Conservation (phyloP, 2,797 vertebrate species). For the Lagodon rhomboides region DNA sequence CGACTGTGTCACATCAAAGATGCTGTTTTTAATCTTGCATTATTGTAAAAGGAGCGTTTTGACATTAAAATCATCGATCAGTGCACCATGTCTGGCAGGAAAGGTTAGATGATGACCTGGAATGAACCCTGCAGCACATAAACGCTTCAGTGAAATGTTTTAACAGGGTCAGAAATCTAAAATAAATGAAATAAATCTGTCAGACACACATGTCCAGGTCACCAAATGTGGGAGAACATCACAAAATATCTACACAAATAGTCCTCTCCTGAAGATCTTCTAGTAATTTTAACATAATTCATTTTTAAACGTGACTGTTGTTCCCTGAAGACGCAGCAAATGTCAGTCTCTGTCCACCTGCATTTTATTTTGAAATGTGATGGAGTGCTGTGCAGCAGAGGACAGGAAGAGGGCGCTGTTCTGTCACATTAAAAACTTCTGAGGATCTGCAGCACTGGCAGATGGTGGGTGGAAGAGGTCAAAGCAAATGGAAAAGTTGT, state of each 20-base stretch:
- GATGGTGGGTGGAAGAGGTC: not conserved
- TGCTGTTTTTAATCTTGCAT: not conserved
- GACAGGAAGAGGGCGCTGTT: conserved; percentile 21
- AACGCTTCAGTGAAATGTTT: not conserved
- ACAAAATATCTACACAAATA: not conserved
- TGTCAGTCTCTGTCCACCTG: not conserved
- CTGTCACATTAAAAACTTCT: too few relatives aligned
- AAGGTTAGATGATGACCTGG: not conserved
- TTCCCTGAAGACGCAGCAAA: not conserved
- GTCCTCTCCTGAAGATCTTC: not conserved
- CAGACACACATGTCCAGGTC: not conserved
- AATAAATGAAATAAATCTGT: not conserved
- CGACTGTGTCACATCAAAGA: not conserved
- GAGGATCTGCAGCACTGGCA: too few relatives aligned
- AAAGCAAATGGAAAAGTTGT: not conserved
- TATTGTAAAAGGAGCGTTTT: not conserved
- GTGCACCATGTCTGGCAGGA: not conserved
- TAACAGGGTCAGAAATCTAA: not conserved
- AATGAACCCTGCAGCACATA: not conserved
- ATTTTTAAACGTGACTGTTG: not conserved
- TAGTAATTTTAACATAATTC: not conserved
- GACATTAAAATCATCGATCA: not conserved
- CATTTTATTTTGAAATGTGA: conserved; percentile 40
- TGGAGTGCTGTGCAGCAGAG: not conserved
- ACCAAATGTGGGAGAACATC: not conserved